Evolutionary conservation across 2,797 vertebrate species (phyloP).

Genomic region (Tokudaia muenninki): DNA sequence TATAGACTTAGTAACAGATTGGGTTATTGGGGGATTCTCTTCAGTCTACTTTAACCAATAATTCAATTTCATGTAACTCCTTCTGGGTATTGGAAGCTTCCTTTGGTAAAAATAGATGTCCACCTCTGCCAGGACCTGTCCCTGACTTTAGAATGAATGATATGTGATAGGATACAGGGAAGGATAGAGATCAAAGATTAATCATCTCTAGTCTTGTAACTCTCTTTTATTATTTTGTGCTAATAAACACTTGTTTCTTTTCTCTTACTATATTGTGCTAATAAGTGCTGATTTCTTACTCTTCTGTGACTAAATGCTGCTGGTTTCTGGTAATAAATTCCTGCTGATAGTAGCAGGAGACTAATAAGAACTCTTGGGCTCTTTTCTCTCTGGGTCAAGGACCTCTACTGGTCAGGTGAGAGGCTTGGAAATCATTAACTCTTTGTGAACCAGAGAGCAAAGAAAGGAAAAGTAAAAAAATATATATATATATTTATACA

Average conservation of each 20-base stretch:
- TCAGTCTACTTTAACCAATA: neutral
- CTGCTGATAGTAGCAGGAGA: neutral
- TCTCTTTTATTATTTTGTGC: neutral
- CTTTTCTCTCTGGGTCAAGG: neutral
- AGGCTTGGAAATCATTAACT: neutral
- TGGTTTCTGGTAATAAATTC: neutral
- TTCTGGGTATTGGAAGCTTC: neutral
- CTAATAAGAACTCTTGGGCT: neutral
- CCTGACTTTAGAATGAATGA: neutral
- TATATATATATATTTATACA: no score
- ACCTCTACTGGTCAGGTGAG: neutral
- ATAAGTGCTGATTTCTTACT: neutral
- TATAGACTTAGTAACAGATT: neutral
- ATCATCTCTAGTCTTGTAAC: neutral
- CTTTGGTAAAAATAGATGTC: neutral
- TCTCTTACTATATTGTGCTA: neutral
- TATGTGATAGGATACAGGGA: neutral
- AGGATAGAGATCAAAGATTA: neutral
- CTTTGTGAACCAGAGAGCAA: neutral
- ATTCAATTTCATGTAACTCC: neutral
- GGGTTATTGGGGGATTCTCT: neutral
- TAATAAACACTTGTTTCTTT: neutral
- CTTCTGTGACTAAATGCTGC: neutral
- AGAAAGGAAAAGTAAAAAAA: neutral
- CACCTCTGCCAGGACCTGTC: neutral